Evolutionary conservation across 2,797 vertebrate species (phyloP).

Genomic region (Erethizon dorsatum): DNA sequence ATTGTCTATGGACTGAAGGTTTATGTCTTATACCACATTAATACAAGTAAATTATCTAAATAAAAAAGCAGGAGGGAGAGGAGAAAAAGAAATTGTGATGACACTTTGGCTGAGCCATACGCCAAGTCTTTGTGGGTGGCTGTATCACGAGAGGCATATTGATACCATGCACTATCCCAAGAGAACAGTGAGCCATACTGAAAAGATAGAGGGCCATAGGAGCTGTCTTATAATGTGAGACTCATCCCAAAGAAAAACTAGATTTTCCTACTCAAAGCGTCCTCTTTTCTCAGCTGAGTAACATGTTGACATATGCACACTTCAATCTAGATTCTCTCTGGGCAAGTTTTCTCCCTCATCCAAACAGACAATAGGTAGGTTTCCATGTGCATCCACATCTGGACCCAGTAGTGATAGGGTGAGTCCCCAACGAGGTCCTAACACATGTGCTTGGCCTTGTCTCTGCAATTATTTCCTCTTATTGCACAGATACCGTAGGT

Average conservation of each 20-base stretch:
- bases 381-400: not conserved
- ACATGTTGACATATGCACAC: not conserved
- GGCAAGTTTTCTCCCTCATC: not conserved
- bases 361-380: not conserved
- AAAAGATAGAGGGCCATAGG: not conserved
- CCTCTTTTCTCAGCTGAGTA: not conserved
- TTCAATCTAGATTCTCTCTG: not conserved
- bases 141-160: not conserved
- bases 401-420: not conserved
- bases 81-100: not conserved
- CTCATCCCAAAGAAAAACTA: not conserved
- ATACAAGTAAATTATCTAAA: slow-evolving; percentile 8
- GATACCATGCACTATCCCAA: not conserved
- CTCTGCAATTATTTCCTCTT: not conserved
- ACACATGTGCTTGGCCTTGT: not conserved
- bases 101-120: not conserved
- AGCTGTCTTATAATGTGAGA: slow-evolving; percentile 12
- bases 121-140: not conserved
- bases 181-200: not conserved
- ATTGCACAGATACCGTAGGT: not conserved
- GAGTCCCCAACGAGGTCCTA: not conserved
- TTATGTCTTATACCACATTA: not conserved
- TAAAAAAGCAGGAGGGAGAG: not conserved
- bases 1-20: not conserved
- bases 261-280: not conserved